Evolutionary conservation across 2,113 vertebrate species (phyloP).

Genomic region (Lampris megalopsis): DNA sequence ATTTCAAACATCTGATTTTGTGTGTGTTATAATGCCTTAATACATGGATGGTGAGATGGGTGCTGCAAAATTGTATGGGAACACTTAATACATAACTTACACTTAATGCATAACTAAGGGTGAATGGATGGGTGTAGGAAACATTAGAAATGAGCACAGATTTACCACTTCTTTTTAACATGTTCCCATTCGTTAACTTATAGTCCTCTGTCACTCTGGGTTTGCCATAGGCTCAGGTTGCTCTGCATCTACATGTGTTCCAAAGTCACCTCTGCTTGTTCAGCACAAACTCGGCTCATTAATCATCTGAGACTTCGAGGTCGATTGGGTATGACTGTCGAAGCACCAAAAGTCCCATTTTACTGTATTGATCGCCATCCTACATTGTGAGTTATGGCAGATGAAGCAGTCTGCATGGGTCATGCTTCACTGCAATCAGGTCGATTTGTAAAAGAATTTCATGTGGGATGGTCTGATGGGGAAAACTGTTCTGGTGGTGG

Average conservation of each 20-base stretch:
- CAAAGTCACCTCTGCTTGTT: slow-evolving; percentile 24
- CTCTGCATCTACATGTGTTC: neutral
- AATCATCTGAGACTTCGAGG: slow-evolving; percentile 37
- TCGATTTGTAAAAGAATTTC: too few relatives aligned
- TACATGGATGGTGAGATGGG: neutral
- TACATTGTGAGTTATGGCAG: neutral
- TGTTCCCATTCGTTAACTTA: too few relatives aligned
- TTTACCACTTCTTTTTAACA: too few relatives aligned
- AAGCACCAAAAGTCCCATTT: slow-evolving; percentile 48
- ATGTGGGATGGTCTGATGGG: too few relatives aligned
- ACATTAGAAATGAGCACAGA: neutral
- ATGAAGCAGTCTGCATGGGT: too few relatives aligned
- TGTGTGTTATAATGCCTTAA: neutral
- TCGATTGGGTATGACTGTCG: slow-evolving; percentile 18
- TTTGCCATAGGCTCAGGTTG: too few relatives aligned
- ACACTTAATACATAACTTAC: too few relatives aligned
- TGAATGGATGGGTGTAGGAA: neutral
- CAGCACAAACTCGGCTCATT: slow-evolving; percentile 56
- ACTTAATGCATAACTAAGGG: neutral
- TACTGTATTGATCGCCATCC: slow-evolving; percentile 42
- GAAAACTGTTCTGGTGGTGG: too few relatives aligned
- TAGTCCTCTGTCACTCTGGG: too few relatives aligned
- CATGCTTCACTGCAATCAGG: too few relatives aligned
- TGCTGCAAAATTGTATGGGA: neutral
- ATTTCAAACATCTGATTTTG: slow-evolving; percentile 8